A percentile compares a stretch with the other conserved stretches of the same genome.
phyloP scores from a whole-genome alignment of 1,140 invertebrate species.

The Saccostrea glomerata region DNA sequence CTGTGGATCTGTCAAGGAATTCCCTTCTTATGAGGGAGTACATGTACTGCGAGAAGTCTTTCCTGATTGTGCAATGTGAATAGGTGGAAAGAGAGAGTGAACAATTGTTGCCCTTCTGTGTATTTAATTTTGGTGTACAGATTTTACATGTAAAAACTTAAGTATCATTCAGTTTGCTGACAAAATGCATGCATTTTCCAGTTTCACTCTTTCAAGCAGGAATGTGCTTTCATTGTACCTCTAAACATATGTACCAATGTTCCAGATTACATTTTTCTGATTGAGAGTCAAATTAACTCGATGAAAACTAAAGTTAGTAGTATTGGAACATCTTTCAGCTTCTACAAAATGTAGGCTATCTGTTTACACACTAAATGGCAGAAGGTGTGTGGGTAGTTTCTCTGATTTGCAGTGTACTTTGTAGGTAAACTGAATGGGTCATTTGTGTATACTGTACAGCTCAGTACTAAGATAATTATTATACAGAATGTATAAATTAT shows the following conservation, averaged over 20 bases:
- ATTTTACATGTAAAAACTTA: not conserved
- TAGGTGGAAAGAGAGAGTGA: not conserved
- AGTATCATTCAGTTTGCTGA: slow-evolving; percentile 27
- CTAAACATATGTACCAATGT: not conserved
- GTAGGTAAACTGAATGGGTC: slow-evolving; percentile 26
- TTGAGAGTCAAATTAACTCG: not conserved
- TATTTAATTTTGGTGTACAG: slow-evolving; percentile 18
- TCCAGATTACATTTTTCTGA: not conserved
- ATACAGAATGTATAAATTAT: slow-evolving; percentile 39
- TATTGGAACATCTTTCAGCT: no score
- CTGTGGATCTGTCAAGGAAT: not conserved
- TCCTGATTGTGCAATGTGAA: not conserved
- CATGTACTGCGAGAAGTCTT: not conserved
- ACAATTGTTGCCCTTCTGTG: not conserved
- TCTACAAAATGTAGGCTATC: no score
- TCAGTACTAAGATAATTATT: slow-evolving; percentile 10
- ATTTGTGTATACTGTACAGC: slow-evolving; percentile 32
- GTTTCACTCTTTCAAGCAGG: not conserved
- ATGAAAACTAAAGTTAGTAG: no score
- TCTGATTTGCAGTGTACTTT: slow-evolving; percentile 31
- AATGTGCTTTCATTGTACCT: not conserved
- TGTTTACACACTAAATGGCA: no score
- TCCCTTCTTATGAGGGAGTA: not conserved
- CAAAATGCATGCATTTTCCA: slow-evolving; percentile 13
- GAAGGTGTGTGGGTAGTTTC: not conserved